phyloP scores from a whole-genome alignment of 1,140 invertebrate genomes.

The Brachionus koreanus region DNA sequence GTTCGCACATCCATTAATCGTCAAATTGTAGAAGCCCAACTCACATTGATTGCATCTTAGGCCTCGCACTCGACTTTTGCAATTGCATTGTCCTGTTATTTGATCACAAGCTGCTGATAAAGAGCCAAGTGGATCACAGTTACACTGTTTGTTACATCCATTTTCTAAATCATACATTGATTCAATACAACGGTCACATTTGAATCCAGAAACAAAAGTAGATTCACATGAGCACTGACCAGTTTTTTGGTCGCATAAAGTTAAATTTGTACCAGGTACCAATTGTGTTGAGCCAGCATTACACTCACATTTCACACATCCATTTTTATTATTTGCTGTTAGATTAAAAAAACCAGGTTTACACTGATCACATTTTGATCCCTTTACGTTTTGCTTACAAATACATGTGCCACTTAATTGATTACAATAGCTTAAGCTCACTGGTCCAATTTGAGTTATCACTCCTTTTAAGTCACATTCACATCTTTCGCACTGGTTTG shows the following conservation, averaged over 20 bases:
- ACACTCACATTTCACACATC: conserved; percentile 71
- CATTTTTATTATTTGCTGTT: conserved; percentile 62
- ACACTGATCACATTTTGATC: conserved; percentile 79
- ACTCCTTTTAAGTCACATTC: conserved; percentile 88
- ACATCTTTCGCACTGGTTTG: conserved; percentile 74
- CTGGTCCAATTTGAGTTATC: conserved; percentile 69
- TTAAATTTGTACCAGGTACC: conserved; percentile 61
- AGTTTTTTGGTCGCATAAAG: conserved; percentile 78
- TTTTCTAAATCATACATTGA: conserved; percentile 74
- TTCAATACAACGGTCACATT: conserved; percentile 80
- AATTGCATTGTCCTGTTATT: conserved; percentile 74
- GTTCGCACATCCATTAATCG: conserved; percentile 80
- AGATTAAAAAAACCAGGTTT: conserved; percentile 89
- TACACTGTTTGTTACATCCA: conserved; percentile 69
- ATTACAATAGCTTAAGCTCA: conserved; percentile 76
- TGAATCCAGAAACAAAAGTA: conserved; percentile 80
- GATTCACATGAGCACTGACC: conserved; percentile 81
- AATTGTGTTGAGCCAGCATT: conserved; percentile 45
- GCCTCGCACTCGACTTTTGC: conserved; percentile 81
- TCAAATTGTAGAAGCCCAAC: conserved; percentile 73
- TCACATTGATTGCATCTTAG: conserved; percentile 93
- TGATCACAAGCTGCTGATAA: conserved; percentile 61
- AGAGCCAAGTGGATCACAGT: conserved; percentile 63
- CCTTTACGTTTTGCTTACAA: conserved; percentile 63
- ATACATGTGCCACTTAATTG: conserved; percentile 81